A percentile compares a stretch with the other conserved stretches of the same genome.
Evolutionary conservation across 1,140 invertebrate genomes (phyloP).

Genomic region (Micrasema longulum): DNA sequence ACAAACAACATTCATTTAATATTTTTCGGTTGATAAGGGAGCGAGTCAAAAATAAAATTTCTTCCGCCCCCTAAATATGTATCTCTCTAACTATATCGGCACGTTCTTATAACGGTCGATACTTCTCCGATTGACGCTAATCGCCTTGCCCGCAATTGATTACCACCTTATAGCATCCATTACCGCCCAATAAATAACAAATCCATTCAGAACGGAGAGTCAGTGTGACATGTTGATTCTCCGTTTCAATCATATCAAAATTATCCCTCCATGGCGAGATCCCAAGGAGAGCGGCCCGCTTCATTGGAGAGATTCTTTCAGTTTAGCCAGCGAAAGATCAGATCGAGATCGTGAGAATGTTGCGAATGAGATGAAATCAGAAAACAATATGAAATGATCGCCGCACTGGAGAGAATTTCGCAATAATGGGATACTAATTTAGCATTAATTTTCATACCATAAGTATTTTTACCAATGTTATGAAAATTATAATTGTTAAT

Average conservation of each 20-base stretch:
- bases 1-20: too few relatives aligned
- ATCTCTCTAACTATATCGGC: background rate
- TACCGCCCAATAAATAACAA: slow-evolving; percentile 53
- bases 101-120: slow-evolving; percentile 19
- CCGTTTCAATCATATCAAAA: slow-evolving; percentile 46
- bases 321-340: slow-evolving; percentile 2
- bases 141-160: slow-evolving; percentile 49
- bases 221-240: slow-evolving; percentile 51
- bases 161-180: slow-evolving; percentile 48
- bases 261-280: slow-evolving; percentile 25
- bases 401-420: too few relatives aligned
- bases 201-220: slow-evolving; percentile 47
- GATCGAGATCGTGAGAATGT: slow-evolving; percentile 38
- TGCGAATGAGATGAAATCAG: background rate
- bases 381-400: too few relatives aligned
- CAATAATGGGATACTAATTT: too few relatives aligned
- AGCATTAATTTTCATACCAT: too few relatives aligned
- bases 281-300: slow-evolving; percentile 8
- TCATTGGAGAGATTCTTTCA: slow-evolving; percentile 9
- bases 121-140: slow-evolving; percentile 46
- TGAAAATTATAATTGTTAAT: too few relatives aligned
- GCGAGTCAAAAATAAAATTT: too few relatives aligned
- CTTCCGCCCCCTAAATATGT: too few relatives aligned
- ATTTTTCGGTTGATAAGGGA: too few relatives aligned
- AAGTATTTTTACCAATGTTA: too few relatives aligned